phyloP scores from a whole-genome alignment of 2,113 vertebrate species.

The Stegostoma tigrinum region DNA sequence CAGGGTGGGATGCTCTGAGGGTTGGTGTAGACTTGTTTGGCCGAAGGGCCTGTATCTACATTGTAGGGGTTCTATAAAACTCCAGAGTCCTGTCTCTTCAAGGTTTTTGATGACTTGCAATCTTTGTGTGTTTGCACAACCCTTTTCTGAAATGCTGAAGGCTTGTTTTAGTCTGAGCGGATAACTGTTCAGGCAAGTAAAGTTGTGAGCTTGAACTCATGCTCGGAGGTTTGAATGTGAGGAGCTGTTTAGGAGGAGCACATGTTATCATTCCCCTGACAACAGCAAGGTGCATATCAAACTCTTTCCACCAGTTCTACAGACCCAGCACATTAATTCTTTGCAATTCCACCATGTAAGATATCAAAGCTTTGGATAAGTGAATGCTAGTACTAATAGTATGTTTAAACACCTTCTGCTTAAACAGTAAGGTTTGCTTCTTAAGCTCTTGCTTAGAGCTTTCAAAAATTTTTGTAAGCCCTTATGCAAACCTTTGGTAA shows the following conservation, averaged over 20 bases:
- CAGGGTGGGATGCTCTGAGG: too few species aligned
- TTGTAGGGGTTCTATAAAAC: too few species aligned
- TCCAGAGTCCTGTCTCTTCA: not conserved
- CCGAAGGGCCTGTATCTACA: too few species aligned
- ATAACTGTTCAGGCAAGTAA: not conserved
- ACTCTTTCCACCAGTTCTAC: not conserved
- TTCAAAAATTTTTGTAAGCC: not conserved
- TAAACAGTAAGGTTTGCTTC: not conserved
- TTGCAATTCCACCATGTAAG: not conserved
- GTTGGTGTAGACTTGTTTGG: too few species aligned
- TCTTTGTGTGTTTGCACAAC: not conserved
- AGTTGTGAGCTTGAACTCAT: not conserved
- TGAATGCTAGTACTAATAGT: not conserved
- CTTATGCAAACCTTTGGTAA: not conserved
- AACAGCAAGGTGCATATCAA: not conserved
- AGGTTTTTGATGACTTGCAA: not conserved
- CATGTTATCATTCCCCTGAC: not conserved
- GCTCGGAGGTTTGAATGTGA: not conserved
- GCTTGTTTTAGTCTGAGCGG: not conserved
- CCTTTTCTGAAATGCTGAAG: not conserved
- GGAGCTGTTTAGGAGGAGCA: not conserved
- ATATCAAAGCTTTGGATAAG: not conserved
- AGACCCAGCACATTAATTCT: not conserved
- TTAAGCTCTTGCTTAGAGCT: not conserved
- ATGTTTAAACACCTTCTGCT: not conserved